Evolutionary conservation across 1,140 invertebrate genomes (phyloP), one percentile per base, ranked within the genome.

Genomic region (Hypothenemus hampei): DNA sequence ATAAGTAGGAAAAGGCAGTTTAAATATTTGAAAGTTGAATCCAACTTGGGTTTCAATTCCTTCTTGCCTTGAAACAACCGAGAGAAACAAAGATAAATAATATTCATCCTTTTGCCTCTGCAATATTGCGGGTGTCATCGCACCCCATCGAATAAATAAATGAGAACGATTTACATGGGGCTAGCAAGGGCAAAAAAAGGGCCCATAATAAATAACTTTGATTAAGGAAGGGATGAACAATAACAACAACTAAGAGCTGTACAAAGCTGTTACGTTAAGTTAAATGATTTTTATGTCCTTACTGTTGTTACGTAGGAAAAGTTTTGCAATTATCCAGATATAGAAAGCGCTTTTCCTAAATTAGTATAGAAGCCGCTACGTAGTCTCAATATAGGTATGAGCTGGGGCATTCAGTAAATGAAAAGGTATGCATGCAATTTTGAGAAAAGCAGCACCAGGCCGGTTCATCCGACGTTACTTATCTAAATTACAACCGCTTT

Each of bases 1-100:
- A 63, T 61, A 55, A 50, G 52, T 60, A 64, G 49, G 46, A 57
- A 51, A 46, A 36, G 8, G 13, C 29, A 19, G n/a, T n/a, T n/a
- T n/a, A n/a, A n/a, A n/a, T n/a, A n/a, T n/a, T n/a, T n/a, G n/a
- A n/a, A n/a, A n/a, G n/a, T n/a, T n/a, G n/a, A n/a, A n/a, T n/a
- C n/a, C n/a, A n/a, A n/a, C n/a, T n/a, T n/a, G n/a, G n/a, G n/a
- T n/a, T n/a, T n/a, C n/a, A n/a, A n/a, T n/a, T n/a, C n/a, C n/a
- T n/a, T n/a, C 26, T 29, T 29, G n/a, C n/a, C 26, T 29, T 29
- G 6, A 29, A 7, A 29, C 26, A n/a, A 29, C 6, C 6, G n/a
- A 29, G n/a, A 29, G 26, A 6, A 6, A 31, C 26, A 31, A 31
- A 31, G 10, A 31, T 11, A 31, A 13, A 31, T n/a, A n/a, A 39